These are phyloP conservation scores for Molossus alvarezi DNA, from an alignment of 2,797 vertebrate species.

Conservation along the genomic window DNA sequence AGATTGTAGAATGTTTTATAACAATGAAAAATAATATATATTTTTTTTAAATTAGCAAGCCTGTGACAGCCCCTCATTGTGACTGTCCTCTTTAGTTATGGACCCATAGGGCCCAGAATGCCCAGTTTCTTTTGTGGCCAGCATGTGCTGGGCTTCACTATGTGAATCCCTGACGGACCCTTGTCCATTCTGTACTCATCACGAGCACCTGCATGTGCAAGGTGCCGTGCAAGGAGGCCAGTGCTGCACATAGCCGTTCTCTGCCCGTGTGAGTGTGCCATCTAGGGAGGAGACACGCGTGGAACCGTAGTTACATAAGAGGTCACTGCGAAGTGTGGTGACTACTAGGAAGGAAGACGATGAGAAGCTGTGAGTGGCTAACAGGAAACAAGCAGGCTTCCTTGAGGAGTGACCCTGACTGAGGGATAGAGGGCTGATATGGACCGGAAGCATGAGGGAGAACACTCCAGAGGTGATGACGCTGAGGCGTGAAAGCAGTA, in stretches of 20 bases:
- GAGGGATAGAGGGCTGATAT: not conserved
- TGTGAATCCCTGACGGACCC: not conserved
- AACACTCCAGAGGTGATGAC: not conserved
- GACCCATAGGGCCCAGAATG: not conserved
- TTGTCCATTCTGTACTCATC: not conserved
- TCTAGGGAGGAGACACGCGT: not conserved
- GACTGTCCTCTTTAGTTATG: not conserved
- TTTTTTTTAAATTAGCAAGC: not conserved
- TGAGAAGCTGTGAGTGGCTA: not conserved
- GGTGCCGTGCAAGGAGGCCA: accelerated
- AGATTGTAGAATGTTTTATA: not conserved
- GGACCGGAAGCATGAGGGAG: not conserved
- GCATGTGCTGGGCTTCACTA: not conserved
- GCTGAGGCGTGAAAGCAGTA: not conserved
- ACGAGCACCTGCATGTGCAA: accelerated
- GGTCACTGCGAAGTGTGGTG: not conserved
- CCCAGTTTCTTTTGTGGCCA: not conserved
- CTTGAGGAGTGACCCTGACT: not conserved
- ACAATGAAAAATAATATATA: not conserved
- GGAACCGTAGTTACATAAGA: not conserved
- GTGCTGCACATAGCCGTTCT: not conserved
- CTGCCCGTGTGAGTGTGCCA: accelerated
- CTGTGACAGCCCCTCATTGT: not conserved
- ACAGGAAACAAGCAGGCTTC: not conserved
- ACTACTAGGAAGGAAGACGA: not conserved